These are phyloP conservation scores for Cryptocheilus praepositus DNA, from an alignment of 2,888 invertebrate genomes.

Conservation along the genomic window DNA sequence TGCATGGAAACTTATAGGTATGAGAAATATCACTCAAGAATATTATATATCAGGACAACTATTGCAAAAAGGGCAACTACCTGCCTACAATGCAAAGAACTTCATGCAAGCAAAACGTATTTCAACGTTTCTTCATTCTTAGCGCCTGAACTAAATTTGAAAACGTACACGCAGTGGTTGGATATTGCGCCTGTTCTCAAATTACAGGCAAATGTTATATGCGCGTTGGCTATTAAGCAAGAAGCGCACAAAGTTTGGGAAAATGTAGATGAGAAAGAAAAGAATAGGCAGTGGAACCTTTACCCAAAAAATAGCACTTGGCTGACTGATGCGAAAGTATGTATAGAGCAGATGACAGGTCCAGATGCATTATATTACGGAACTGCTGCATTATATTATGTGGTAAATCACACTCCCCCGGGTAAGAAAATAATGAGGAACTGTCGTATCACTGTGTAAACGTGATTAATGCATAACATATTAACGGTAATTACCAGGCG, in stretches of 20 bases:
- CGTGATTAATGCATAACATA: neutral
- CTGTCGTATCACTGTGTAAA: neutral
- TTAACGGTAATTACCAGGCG: conserved; percentile 68
- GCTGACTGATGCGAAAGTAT: conserved; percentile 61
- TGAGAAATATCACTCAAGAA: conserved; percentile 13
- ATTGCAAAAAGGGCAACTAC: too few relatives aligned
- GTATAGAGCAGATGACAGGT: conserved; percentile 59
- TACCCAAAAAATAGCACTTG: conserved; percentile 55
- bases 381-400: conserved; percentile 69
- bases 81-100: too few relatives aligned
- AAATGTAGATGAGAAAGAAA: conserved; percentile 29
- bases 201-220: conserved; percentile 75
- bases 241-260: conserved; percentile 67
- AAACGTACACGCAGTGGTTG: conserved; percentile 76
- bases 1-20: conserved; percentile 74
- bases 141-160: conserved; percentile 75
- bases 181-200: conserved; percentile 69
- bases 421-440: conserved; percentile 47
- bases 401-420: conserved; percentile 72
- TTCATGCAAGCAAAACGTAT: too few relatives aligned
- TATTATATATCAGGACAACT: too few relatives aligned
- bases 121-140: conserved; percentile 23
- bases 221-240: conserved; percentile 75
- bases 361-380: conserved; percentile 60
- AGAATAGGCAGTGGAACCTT: conserved; percentile 51